Percentiles rank a stretch among this genome's conserved stretches.
Evolutionary conservation across 35 echinoderm and acorn worm genomes (phyloP).

Genomic region (Heliocidaris tuberculata): DNA sequence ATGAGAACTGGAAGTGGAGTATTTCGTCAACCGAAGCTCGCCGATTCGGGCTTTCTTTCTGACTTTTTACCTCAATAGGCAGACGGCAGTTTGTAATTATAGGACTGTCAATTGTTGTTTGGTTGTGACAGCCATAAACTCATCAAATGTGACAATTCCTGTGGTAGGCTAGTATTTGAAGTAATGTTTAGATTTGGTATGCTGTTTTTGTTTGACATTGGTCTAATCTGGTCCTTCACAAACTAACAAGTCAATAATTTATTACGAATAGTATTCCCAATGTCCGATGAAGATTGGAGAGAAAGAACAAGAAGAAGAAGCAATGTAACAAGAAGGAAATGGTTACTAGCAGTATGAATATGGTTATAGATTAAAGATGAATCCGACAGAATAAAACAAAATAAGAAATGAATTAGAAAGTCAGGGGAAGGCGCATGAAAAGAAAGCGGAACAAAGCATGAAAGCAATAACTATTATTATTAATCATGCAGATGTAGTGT

Average conservation of each 20-base stretch:
- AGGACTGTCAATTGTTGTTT: background rate
- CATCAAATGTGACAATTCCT: constrained; percentile 4
- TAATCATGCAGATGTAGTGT: too few relatives aligned
- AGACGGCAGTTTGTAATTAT: background rate
- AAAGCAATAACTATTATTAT: too few relatives aligned
- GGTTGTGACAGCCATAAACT: background rate
- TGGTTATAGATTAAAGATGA: too few relatives aligned
- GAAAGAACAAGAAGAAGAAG: too few relatives aligned
- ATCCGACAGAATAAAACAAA: too few relatives aligned
- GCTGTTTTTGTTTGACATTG: background rate
- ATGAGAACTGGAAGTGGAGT: background rate
- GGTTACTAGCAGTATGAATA: too few relatives aligned
- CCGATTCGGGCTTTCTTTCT: background rate
- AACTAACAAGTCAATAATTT: background rate
- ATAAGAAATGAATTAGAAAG: too few relatives aligned
- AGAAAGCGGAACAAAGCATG: too few relatives aligned
- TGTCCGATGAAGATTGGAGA: too few relatives aligned
- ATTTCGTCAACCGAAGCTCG: background rate
- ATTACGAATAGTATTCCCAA: too few relatives aligned
- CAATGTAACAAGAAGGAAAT: too few relatives aligned
- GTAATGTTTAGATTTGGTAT: background rate
- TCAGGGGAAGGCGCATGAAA: too few relatives aligned
- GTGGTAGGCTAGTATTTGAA: background rate
- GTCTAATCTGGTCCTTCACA: background rate
- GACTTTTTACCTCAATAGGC: background rate